phyloP scores from a whole-genome alignment of 2,888 invertebrate genomes.

The Euphydryas editha region DNA sequence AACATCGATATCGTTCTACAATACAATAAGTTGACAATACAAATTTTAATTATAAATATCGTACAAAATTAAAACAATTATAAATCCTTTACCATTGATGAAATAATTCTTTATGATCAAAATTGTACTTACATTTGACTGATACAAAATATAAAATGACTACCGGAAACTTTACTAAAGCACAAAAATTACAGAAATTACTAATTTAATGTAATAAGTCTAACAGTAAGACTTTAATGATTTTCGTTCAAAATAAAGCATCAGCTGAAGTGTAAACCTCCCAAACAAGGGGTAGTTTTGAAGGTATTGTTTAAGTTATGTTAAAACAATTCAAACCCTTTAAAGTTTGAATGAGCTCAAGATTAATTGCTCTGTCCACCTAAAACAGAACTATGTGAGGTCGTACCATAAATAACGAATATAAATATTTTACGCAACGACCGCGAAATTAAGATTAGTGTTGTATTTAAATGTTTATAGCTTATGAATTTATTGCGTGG shows the following conservation, averaged over 20 bases:
- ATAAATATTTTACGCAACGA: conserved; percentile 4
- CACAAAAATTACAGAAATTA: too few relatives aligned
- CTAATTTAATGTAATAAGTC: too few relatives aligned
- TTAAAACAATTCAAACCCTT: conserved; percentile 10
- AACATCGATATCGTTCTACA: too few relatives aligned
- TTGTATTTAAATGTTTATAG: neutral
- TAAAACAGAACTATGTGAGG: conserved; percentile 18
- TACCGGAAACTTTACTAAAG: too few relatives aligned
- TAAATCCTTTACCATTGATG: too few relatives aligned
- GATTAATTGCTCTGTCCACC: conserved; percentile 12
- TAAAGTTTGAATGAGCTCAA: conserved; percentile 9
- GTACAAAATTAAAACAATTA: too few relatives aligned
- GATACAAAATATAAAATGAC: too few relatives aligned
- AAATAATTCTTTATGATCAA: too few relatives aligned
- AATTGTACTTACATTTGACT: too few relatives aligned
- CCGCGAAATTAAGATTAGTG: conserved; percentile 3
- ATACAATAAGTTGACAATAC: too few relatives aligned
- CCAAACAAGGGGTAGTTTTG: neutral
- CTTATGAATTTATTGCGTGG: neutral
- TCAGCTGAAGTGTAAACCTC: neutral
- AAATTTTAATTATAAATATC: too few relatives aligned
- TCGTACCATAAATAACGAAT: conserved; percentile 9
- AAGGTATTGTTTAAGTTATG: neutral
- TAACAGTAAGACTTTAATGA: too few relatives aligned
- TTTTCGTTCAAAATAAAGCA: neutral